phyloP scores from a whole-genome alignment of 2,888 invertebrate species.

The Thumatha senex region DNA sequence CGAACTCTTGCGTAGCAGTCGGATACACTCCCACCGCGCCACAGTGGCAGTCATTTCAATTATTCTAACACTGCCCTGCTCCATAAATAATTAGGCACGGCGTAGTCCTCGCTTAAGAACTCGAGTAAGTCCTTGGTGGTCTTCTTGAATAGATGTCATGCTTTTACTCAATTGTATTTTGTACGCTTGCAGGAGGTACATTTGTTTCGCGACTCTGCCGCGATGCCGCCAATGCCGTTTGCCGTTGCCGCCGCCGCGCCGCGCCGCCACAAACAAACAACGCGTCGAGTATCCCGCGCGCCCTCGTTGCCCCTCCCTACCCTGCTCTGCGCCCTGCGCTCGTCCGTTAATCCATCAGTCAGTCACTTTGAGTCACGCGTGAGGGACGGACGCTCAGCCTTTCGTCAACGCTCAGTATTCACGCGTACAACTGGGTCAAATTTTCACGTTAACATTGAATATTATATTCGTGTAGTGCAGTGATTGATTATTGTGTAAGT shows the following conservation, averaged over 20 bases:
- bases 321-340: background rate
- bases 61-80: too few relatives aligned
- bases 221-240: conserved; percentile 4
- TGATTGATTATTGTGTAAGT: conserved; percentile 67
- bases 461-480: conserved; percentile 56
- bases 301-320: conserved; percentile 44
- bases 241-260: too few relatives aligned
- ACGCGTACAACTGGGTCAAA: conserved; percentile 80
- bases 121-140: conserved; percentile 8
- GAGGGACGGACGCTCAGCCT: conserved; percentile 57
- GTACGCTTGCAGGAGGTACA: conserved; percentile 16
- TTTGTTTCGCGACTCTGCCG: conserved; percentile 39
- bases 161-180: conserved; percentile 16
- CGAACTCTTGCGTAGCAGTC: too few relatives aligned
- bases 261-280: conserved; percentile 14
- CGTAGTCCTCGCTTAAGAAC: too few relatives aligned
- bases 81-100: too few relatives aligned
- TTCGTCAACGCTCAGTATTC: conserved; percentile 52
- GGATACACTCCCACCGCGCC: too few relatives aligned
- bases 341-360: conserved; percentile 69
- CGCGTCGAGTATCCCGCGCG: conserved; percentile 46
- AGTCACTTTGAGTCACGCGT: conserved; percentile 70
- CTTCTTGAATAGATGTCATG: conserved; percentile 21
- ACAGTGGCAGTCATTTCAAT: too few relatives aligned
- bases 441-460: conserved; percentile 57